Base-by-base conservation (phyloP, 2,113 vertebrate genomes). In the Scomber japonicus region DNA sequence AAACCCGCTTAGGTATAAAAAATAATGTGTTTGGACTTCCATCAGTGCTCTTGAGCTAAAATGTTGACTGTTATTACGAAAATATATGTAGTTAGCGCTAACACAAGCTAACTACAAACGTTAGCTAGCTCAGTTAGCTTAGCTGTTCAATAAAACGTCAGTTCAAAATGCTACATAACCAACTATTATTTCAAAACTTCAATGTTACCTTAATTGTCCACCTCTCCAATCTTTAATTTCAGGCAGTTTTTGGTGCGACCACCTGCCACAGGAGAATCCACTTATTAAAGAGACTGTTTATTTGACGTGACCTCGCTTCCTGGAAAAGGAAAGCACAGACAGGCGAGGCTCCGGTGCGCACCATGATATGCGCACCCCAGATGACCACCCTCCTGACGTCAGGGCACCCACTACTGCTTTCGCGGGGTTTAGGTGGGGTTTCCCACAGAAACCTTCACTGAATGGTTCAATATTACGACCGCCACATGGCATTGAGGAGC, bases 111-210 rank as follows among this genome's bases (percentile, higher is more conserved):
- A 21, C 73, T 24, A 45, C 11, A 62, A 30, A 8, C 14, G n/a
- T 12, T 46, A 75, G 80, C 67, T 84, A 80, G 68, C 64, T 61
- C 9, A 13, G 16, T 75, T 86, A 91, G 82, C 85, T 30, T 66
- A 73, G 66, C 77, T 21, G 5, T n/a, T 11, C 19, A 4, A 21
- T 31, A 2, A 27, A 14, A n/a, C 15, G 17, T 45, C 13, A 73
- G 11, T 50, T 49, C n/a, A 44, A 13, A 21, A 60, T 66, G 71
- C 69, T 53, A 45, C 3, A 27, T 27, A 27, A 27, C 24, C 24
- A 2, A 27, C 19, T 8, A 55, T 10, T 7, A 21, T 0, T 3
- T 4, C 16, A 46, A 57, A 44, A 54, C 5, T 2, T 3, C 0
- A 11, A 3, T 10, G 30, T 81, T 86, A 83, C 80, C 78, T 83